Evolutionary conservation across 2,113 vertebrate genomes (phyloP).

Genomic region (Phodopus roborovskii): DNA sequence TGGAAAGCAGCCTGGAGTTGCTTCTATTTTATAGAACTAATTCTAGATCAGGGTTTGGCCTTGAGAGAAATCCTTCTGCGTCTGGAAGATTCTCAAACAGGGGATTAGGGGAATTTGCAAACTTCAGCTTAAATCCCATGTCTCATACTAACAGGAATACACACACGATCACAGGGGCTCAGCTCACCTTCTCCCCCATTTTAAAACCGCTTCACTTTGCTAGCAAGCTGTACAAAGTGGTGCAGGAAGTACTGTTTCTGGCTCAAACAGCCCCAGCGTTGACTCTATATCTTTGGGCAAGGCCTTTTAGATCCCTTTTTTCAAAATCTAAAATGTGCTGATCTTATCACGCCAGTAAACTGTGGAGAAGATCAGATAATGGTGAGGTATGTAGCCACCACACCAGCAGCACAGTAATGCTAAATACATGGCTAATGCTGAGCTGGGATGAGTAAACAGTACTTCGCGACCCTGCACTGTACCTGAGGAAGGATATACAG

Average conservation of each 20-base stretch:
- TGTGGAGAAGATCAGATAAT: constrained; percentile 6
- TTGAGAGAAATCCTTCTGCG: background rate
- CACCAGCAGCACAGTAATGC: background rate
- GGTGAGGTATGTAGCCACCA: background rate
- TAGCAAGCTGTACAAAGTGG: background rate
- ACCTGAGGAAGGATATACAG: background rate
- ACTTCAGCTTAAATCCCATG: background rate
- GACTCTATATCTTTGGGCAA: constrained; percentile 1
- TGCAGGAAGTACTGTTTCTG: background rate
- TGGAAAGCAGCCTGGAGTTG: background rate
- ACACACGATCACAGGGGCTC: background rate
- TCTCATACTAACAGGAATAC: background rate
- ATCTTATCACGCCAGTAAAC: constrained; percentile 16
- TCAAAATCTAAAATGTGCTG: background rate
- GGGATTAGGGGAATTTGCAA: background rate
- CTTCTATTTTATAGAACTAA: constrained; percentile 33
- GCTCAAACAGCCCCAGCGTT: background rate
- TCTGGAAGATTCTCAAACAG: background rate
- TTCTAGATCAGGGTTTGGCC: background rate
- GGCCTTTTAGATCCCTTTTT: constrained; percentile 6
- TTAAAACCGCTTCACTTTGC: background rate
- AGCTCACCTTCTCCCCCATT: background rate
- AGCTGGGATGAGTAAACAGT: background rate
- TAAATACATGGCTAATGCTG: background rate
- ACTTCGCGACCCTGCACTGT: background rate